A percentile compares a stretch with the other conserved stretches of the same genome.
phyloP scores from a whole-genome alignment of 2,888 invertebrate genomes.

The Alentia gelatinosa region DNA sequence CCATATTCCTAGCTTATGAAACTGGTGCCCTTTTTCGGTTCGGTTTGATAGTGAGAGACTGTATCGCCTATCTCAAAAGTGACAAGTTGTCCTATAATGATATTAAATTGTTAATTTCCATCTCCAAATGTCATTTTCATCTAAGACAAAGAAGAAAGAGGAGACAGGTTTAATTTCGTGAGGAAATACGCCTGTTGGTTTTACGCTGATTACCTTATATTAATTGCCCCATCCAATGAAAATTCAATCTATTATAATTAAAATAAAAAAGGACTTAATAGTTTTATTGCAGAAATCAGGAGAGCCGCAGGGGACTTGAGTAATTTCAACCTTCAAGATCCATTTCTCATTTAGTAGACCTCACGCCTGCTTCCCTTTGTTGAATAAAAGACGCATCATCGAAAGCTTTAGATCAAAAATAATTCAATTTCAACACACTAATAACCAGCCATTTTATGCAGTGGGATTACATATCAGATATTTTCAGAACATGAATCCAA shows the following conservation, averaged over 20 bases:
- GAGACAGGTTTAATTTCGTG: conserved; percentile 1
- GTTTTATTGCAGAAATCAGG: background rate
- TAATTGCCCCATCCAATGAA: conserved; percentile 1
- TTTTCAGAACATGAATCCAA: background rate
- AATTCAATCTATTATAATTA: conserved; percentile 1
- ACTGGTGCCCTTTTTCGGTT: background rate
- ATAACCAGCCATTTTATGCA: background rate
- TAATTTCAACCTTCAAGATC: background rate
- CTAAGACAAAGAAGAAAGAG: background rate
- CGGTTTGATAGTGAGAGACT: background rate
- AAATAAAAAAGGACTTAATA: background rate
- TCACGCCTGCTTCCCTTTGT: background rate
- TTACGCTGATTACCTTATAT: background rate
- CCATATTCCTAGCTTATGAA: background rate
- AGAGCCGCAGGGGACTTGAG: background rate
- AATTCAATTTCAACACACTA: background rate
- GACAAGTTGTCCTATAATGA: background rate
- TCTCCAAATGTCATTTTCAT: background rate
- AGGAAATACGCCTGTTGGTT: background rate
- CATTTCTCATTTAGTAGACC: background rate
- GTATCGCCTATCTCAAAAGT: background rate
- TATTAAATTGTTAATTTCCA: background rate
- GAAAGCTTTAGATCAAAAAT: background rate
- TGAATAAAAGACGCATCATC: background rate
- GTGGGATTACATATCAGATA: background rate